Evolutionary conservation across 2,797 vertebrate genomes (phyloP).

Genomic region (Rhinella marina): DNA sequence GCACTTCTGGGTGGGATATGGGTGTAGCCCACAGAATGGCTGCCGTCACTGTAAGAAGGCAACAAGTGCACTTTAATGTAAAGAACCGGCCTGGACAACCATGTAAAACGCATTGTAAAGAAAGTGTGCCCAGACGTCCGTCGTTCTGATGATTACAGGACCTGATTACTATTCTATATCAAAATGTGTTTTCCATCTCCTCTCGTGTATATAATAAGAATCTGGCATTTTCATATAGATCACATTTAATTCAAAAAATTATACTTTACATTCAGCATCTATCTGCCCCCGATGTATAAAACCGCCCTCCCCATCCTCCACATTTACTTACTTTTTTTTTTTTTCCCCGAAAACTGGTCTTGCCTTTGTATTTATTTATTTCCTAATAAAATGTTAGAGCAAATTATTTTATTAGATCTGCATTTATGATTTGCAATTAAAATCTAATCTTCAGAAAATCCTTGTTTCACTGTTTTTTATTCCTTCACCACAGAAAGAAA

Average conservation of each 20-base stretch:
- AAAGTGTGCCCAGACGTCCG: conserved; percentile 55
- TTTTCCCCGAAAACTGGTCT: conserved; percentile 17
- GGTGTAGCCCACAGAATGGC: neutral
- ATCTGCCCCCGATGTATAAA: neutral
- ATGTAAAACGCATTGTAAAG: conserved; percentile 36
- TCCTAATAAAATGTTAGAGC: conserved; percentile 60
- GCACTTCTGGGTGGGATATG: neutral
- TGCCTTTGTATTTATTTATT: conserved; percentile 62
- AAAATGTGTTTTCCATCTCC: neutral
- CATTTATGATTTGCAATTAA: conserved; percentile 62
- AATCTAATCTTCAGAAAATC: conserved; percentile 48
- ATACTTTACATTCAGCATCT: conserved; percentile 29
- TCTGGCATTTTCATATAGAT: conserved; percentile 41
- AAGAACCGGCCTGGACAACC: conserved; percentile 42
- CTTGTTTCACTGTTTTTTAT: neutral
- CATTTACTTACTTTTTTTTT: conserved; percentile 22
- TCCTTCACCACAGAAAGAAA: too few relatives aligned
- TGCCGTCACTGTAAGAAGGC: neutral
- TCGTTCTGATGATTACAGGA: conserved; percentile 61
- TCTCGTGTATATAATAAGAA: conserved; percentile 47
- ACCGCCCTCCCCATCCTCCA: neutral
- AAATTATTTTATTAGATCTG: conserved; percentile 60
- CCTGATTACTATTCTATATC: conserved; percentile 37
- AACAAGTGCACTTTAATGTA: neutral
- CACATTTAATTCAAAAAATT: conserved; percentile 26